A percentile compares a stretch with the other conserved stretches of the same genome.
phyloP scores from a whole-genome alignment of 2,113 vertebrate species.

The Erpornis zantholeuca region DNA sequence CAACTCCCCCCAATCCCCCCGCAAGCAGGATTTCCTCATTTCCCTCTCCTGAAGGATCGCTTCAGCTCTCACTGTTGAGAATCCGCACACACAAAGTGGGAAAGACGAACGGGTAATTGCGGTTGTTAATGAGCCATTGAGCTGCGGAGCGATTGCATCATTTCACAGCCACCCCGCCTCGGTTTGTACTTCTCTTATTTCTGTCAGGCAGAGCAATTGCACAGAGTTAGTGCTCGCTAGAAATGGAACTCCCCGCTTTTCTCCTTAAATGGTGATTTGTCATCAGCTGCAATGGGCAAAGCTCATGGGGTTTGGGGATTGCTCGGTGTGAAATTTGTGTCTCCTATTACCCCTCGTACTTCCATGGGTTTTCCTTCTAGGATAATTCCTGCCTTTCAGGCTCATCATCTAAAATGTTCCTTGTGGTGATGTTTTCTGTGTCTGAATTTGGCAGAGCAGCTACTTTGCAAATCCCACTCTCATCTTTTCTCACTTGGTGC shows the following conservation, averaged over 20 bases:
- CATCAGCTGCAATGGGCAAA: not conserved
- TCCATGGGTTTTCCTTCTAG: not conserved
- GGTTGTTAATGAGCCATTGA: not conserved
- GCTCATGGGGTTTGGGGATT: not conserved
- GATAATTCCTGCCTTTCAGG: not conserved
- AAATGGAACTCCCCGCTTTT: not conserved
- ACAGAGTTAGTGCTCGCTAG: not conserved
- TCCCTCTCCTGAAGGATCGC: not conserved
- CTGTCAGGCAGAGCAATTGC: not conserved
- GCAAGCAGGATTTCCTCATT: not conserved
- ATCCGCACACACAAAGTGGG: not conserved
- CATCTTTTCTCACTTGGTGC: not conserved
- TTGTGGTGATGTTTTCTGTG: not conserved
- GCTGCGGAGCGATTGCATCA: not conserved
- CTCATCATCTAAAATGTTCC: not conserved
- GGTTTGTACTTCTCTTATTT: accelerated
- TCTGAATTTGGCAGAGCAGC: not conserved
- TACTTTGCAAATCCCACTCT: not conserved
- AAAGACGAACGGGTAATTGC: not conserved
- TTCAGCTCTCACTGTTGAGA: not conserved
- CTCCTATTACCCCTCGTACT: accelerated
- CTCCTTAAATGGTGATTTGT: accelerated
- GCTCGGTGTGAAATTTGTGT: not conserved
- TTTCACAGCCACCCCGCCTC: not conserved
- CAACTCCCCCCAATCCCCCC: not conserved